Conservation (phyloP, 2,113 vertebrate genomes). For the Pelodiscus sinensis region DNA sequence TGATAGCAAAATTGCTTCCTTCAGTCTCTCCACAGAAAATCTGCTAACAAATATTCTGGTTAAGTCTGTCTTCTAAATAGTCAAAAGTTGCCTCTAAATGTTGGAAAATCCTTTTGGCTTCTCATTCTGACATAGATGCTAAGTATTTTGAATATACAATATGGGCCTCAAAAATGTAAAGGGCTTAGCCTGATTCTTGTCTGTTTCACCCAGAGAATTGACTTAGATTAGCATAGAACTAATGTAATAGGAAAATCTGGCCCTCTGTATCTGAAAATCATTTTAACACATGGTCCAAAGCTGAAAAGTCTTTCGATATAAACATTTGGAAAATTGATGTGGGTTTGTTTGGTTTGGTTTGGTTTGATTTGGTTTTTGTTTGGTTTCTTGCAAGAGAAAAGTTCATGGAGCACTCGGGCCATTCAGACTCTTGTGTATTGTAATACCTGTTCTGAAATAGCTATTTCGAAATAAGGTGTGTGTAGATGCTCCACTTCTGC, state of each 20-base stretch:
- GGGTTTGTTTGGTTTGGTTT: neutral
- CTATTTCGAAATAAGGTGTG: too few relatives aligned
- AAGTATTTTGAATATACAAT: neutral
- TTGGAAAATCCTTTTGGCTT: neutral
- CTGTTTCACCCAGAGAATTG: neutral
- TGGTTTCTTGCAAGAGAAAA: neutral
- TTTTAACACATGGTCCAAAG: neutral
- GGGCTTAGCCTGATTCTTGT: neutral
- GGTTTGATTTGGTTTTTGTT: neutral
- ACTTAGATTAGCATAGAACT: neutral
- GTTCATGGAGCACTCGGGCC: neutral
- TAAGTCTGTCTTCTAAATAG: neutral
- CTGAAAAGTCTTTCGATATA: neutral
- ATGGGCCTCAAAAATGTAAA: neutral
- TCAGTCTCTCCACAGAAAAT: neutral
- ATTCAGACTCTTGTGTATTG: neutral
- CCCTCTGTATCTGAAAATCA: neutral
- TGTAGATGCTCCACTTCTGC: too few relatives aligned
- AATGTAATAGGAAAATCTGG: neutral
- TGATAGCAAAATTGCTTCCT: neutral
- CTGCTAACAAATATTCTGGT: neutral
- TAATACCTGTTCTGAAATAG: too few relatives aligned
- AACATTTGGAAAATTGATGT: neutral
- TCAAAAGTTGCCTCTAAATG: neutral
- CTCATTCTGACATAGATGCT: neutral